These are phyloP conservation scores for Nipponia nippon DNA, from an alignment of 2,113 vertebrate species.

Conservation along the genomic window DNA sequence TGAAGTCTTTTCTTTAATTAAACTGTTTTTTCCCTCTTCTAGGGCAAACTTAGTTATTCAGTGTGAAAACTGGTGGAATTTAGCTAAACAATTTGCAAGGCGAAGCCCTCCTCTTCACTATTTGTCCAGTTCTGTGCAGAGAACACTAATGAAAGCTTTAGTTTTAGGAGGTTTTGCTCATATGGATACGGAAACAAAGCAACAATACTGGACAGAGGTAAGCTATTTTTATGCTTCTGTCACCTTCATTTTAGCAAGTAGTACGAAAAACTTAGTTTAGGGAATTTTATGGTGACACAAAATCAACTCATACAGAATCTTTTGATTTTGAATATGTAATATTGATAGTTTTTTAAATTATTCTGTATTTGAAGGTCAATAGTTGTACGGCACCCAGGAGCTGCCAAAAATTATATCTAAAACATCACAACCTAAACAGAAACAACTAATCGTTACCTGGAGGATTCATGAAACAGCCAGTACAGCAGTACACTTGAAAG, in stretches of 20 bases:
- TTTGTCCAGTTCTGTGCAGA: conserved; percentile 93
- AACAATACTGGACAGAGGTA: conserved; percentile 99
- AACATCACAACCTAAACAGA: background rate
- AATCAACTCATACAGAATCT: background rate
- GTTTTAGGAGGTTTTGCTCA: conserved; percentile 97
- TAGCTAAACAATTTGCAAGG: conserved; percentile 96
- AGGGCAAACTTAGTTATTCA: conserved; percentile 98
- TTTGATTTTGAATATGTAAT: background rate
- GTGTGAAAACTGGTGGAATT: conserved; percentile 98
- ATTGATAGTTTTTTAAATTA: background rate
- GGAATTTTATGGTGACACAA: background rate
- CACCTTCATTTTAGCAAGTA: background rate
- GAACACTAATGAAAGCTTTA: conserved; percentile 95
- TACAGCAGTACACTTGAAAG: background rate
- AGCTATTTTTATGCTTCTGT: background rate
- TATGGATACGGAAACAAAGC: conserved; percentile 96
- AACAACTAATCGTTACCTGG: background rate
- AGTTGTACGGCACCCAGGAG: background rate
- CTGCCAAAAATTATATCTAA: background rate
- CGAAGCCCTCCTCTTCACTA: conserved; percentile 92
- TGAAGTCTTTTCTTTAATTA: background rate
- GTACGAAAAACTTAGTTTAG: background rate
- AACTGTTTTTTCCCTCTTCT: background rate
- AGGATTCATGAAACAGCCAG: background rate
- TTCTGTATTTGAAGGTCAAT: background rate